Base-by-base conservation (phyloP, 2,888 invertebrate genomes). In the Xylophagus ater region DNA sequence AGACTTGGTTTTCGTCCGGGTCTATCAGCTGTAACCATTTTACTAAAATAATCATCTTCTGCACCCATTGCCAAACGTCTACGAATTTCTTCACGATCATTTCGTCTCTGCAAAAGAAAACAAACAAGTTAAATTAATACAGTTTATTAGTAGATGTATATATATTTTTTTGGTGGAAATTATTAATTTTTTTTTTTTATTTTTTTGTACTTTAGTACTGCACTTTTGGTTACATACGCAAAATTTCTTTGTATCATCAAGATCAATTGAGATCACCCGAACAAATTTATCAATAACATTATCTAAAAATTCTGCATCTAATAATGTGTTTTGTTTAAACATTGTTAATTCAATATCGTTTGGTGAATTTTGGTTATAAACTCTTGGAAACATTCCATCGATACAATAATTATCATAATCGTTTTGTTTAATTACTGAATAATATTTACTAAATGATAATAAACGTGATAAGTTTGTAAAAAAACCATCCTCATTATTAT, bases 31-130 rank as follows among this genome's bases (percentile, higher is more conserved):
- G 70, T 70, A 57, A 72, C 68, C 51, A 73, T 73, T 42, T 58
- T 63, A 34, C 58, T 59, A 51, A 73, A 72, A 55, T 79, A 77
- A 52, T 82, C 81, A 52, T 87, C 87, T 52, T 86, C 84, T 36
- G 78, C 73, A 12, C 84, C 87, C 81, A 85, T 84, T 0, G 92
- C 92, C 59, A 93, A 68, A 44, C 89, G 73, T 52, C 82, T 74
- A 45, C 90, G 76, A 51, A 93, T 92, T 66, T 92, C 90, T 65
- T 93, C 92, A 39, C 92, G 73, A 59, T 92, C 90, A 74, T 86
- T 89, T 55, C 84, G 78, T 65, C 87, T 80, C 81, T 89, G 71
- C 42, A 76, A 71, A 48, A 24, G 23, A 20, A 38, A 41, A 32
- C 51, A 39, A 45, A 43, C 47, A 45, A 34, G 44, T 38, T 21